A percentile compares a stretch with the other conserved stretches of the same genome.
Evolutionary conservation across 2,888 invertebrate genomes (phyloP).

Genomic region (Noctua pronuba): DNA sequence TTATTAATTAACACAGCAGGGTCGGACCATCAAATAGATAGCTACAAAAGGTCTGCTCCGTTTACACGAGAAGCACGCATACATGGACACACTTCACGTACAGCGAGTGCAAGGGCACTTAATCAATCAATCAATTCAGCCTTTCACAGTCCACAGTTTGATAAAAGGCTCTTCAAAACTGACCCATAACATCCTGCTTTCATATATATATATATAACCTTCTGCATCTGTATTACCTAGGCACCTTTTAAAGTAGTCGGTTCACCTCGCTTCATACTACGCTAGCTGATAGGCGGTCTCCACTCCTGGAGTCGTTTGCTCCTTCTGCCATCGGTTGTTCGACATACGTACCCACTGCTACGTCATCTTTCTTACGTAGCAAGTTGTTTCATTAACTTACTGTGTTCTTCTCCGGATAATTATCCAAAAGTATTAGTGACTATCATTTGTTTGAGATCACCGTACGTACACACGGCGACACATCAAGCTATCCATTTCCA

Average conservation of each 20-base stretch:
- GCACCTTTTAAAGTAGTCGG: not conserved
- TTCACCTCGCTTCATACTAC: not conserved
- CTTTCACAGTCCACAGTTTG: too few relatives aligned
- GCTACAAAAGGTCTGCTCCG: slow-evolving; percentile 17
- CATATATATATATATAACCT: too few relatives aligned
- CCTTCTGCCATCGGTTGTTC: not conserved
- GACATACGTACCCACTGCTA: not conserved
- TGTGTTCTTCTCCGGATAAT: not conserved
- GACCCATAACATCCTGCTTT: too few relatives aligned
- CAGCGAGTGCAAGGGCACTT: not conserved
- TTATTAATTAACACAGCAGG: slow-evolving; percentile 64
- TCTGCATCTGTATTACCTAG: not conserved
- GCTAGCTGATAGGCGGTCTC: not conserved
- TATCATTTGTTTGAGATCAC: too few relatives aligned
- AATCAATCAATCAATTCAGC: not conserved
- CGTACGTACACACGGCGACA: too few relatives aligned
- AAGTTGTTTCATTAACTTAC: not conserved
- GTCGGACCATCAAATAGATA: slow-evolving; percentile 22
- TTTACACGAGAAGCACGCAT: not conserved
- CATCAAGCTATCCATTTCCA: too few relatives aligned
- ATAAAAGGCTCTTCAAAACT: too few relatives aligned
- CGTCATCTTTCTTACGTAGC: not conserved
- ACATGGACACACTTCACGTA: not conserved
- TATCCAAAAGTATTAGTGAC: not conserved
- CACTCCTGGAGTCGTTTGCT: not conserved